Conservation (phyloP, 2,797 vertebrate species). For the Euthynnus affinis region DNA sequence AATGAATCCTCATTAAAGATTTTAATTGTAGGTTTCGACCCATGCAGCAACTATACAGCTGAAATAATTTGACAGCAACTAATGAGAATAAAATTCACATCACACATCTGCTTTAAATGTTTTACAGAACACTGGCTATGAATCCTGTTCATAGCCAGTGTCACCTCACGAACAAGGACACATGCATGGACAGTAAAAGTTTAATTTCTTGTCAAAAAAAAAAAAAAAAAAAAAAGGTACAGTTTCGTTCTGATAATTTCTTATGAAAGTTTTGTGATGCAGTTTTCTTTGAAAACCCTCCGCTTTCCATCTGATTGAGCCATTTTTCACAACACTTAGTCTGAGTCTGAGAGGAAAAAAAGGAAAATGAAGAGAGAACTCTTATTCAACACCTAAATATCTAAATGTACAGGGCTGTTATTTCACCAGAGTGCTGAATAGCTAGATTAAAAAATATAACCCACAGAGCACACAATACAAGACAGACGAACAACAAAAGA, state of each 20-base stretch:
- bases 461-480: constrained; percentile 53
- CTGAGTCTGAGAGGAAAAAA: not conserved
- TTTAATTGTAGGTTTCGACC: too few species aligned
- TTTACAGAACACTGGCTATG: too few species aligned
- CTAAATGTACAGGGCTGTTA: constrained; percentile 41
- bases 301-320: constrained; percentile 12
- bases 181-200: not conserved
- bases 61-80: too few species aligned
- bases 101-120: not conserved
- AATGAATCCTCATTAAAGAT: too few species aligned
- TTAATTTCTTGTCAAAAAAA: not conserved
- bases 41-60: too few species aligned
- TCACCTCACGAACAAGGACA: not conserved
- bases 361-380: constrained; percentile 8
- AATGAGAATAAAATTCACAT: not conserved
- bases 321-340: constrained; percentile 35
- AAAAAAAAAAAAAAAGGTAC: too few species aligned
- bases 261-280: constrained; percentile 29
- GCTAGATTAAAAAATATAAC: constrained; percentile 60
- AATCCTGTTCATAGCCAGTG: too few species aligned
- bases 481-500: constrained; percentile 68
- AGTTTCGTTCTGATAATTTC: not conserved
- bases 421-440: constrained; percentile 28
- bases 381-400: constrained; percentile 47
- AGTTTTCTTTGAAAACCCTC: constrained; percentile 19